Percentiles rank a stretch among this genome's conserved stretches.
Conservation (phyloP, 2,797 vertebrate species). For the Lateolabrax maculatus region DNA sequence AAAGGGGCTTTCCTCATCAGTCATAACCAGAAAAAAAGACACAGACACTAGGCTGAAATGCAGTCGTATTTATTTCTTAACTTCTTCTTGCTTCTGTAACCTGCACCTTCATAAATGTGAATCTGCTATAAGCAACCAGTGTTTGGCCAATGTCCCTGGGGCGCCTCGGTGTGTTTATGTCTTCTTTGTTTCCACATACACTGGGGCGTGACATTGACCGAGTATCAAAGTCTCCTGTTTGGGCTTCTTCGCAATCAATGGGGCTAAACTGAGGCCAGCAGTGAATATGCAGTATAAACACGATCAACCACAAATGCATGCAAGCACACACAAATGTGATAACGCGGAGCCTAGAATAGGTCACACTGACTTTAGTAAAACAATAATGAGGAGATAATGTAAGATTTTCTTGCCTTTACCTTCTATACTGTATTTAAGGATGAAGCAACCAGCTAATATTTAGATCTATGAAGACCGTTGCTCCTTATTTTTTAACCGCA, state of each 20-base stretch:
- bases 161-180: conserved; percentile 26
- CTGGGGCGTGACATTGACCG: conserved; percentile 24
- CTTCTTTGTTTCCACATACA: conserved; percentile 24
- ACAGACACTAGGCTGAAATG: not conserved
- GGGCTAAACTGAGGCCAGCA: conserved; percentile 31
- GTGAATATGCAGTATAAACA: conserved; percentile 33
- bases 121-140: conserved; percentile 26
- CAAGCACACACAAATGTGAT: conserved; percentile 11
- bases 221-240: conserved; percentile 53
- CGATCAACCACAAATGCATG: not conserved
- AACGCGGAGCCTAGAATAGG: conserved; percentile 9
- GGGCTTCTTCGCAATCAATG: conserved; percentile 43
- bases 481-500: not conserved
- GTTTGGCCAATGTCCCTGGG: conserved; percentile 17
- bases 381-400: conserved; percentile 15
- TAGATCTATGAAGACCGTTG: conserved; percentile 13
- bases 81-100: not conserved
- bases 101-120: conserved; percentile 8
- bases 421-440: not conserved
- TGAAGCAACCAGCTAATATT: conserved; percentile 27
- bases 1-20: conserved; percentile 9
- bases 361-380: conserved; percentile 34
- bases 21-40: conserved; percentile 12
- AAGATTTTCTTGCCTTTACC: not conserved
- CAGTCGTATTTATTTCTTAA: not conserved